Base-by-base conservation (phyloP, 2,797 vertebrate species). In the Lateolabrax maculatus region DNA sequence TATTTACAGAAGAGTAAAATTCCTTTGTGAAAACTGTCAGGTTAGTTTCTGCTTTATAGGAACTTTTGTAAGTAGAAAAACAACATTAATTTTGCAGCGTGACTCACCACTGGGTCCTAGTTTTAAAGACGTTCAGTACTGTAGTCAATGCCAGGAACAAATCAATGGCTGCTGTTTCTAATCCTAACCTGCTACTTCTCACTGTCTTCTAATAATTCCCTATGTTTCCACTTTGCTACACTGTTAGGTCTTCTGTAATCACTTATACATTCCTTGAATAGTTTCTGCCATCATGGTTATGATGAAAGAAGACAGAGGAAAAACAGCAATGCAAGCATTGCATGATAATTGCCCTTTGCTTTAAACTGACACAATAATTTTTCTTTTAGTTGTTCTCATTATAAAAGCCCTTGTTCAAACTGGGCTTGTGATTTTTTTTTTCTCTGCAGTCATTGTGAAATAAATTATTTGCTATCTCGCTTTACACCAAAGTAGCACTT, bases 331-430 rank as follows among this genome's bases (percentile, higher is more conserved):
- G 67, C 80, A 89, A 80, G 73, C 82, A 81, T 67, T 71, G 77
- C 82, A 89, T 87, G 79, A 88, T 87, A 88, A 93, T 84, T 89
- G 86, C 70, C 81, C 77, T 87, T 86, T 88, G 66, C 83, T 90
- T 90, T 82, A 75, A 89, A 85, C 64, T 81, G 84, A 85, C 84
- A 84, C 67, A 80, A 84, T 88, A 43, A 85, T 87, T 80, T 88
- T 84, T 90, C 77, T 88, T 80, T 79, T 65, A 73, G 84, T 81
- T 86, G 79, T 88, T 92, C 82, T 89, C 84, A 89, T 89, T 89
- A 87, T 71, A 85, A 87, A 89, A 86, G 58, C 67, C 75, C 79
- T 89, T 85, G 80, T 89, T 90, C 81, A 85, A 85, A 89, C 74
- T 76, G 79, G 70, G 64, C 68, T 58, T 56, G 51, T 48, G 31